Base-by-base conservation (phyloP, 2,797 vertebrate genomes). In the Lepidocolaptes lacrymiger region DNA sequence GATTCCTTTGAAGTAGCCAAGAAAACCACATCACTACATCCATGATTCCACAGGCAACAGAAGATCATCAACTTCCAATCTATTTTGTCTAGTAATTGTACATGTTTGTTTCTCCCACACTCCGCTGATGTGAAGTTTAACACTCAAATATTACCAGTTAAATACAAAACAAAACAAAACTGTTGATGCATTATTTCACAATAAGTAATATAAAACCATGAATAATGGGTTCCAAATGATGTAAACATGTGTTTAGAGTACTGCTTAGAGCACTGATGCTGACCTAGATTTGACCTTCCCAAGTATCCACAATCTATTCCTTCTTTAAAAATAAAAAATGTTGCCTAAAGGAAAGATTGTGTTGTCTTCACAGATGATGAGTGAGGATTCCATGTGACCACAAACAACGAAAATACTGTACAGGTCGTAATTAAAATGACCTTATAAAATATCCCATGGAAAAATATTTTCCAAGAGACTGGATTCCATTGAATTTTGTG, bases 1-100 rank as follows among this genome's bases (percentile, higher is more conserved):
- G 92, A 96, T 93, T 95, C 80, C 74, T 97, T 97, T 97, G 95
- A 97, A 97, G 96, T 97, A 97, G 96, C 96, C 96, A 94, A 95
- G 95, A 95, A 96, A 97, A 97, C 96, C 96, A 97, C 96, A 96
- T 96, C 96, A 97, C 89, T 95, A 10, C 95, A 62, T 95, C 83
- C 64, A 8, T 80, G 88, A 92, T 88, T 96, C 95, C 93, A 95
- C 91, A 93, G 83, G 91, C 95, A 97, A 94, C 80, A 94, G 89
- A 87, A 91, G 91, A 90, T 95, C 90, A 26, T 92, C 96, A 95
- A 80, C 84, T 96, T 96, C 91, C 94, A 92, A 93, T 93, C 80
- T 96, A 84, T 94, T 96, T 90, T 94, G 85, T 90, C 93, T 93
- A 84, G 80, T 93, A 96, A 90, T 95, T 94, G 85, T 78, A 82